Percentiles rank a stretch among this genome's conserved stretches.
Evolutionary conservation across 2,113 vertebrate genomes (phyloP).

Genomic region (Argyrosomus japonicus): DNA sequence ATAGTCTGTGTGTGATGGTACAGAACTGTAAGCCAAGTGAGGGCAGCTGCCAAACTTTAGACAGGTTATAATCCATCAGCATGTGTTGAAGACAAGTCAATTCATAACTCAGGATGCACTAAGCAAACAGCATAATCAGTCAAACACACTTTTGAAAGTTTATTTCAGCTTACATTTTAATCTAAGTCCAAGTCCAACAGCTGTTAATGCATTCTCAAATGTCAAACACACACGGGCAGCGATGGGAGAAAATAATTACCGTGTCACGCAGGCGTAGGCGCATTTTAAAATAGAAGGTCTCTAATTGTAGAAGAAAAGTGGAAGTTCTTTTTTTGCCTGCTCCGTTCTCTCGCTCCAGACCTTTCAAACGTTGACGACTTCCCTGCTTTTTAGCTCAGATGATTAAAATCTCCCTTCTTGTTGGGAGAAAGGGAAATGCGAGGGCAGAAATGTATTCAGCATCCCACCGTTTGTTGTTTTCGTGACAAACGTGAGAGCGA

Average conservation of each 20-base stretch:
- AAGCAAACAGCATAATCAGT: neutral
- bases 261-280: neutral
- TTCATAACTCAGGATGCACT: neutral
- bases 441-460: constrained; percentile 12
- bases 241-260: neutral
- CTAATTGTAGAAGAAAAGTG: constrained; percentile 19
- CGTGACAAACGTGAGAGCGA: neutral
- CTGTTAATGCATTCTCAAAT: constrained; percentile 26
- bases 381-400: constrained; percentile 2
- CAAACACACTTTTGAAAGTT: neutral
- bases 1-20: neutral
- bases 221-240: neutral
- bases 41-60: neutral
- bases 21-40: neutral
- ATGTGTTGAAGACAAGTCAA: neutral
- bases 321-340: neutral
- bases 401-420: constrained; percentile 24
- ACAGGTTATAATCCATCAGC: neutral
- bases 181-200: neutral
- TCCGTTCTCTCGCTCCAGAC: neutral
- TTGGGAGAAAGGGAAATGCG: constrained; percentile 23
- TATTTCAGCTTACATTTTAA: neutral
- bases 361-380: neutral
- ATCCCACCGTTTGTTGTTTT: neutral
- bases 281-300: neutral